Percentiles rank a stretch among this genome's conserved stretches.
These are phyloP conservation scores for Tringa solitaria DNA, from an alignment of 2,113 vertebrate species.

Conservation along the genomic window DNA sequence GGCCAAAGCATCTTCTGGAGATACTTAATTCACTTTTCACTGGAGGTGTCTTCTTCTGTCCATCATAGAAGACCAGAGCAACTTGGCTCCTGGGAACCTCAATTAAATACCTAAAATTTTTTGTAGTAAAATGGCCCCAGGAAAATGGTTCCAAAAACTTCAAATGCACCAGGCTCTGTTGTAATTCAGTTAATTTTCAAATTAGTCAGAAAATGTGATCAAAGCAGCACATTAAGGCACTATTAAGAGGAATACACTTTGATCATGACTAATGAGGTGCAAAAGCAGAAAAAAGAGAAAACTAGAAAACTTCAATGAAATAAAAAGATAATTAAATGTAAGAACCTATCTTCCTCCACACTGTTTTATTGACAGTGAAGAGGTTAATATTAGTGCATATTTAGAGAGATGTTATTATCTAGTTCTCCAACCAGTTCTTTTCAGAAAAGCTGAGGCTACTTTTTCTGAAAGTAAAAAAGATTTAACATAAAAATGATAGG, in stretches of 20 bases:
- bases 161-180: neutral
- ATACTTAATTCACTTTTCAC: neutral
- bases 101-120: neutral
- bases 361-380: neutral
- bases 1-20: neutral
- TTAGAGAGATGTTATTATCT: neutral
- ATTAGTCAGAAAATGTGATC: constrained; percentile 47
- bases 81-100: neutral
- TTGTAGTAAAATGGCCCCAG: neutral
- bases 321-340: constrained; percentile 15
- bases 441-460: neutral
- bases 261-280: constrained; percentile 57
- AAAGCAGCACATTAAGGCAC: constrained; percentile 45
- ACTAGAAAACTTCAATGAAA: neutral
- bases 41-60: neutral
- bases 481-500: neutral
- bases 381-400: constrained; percentile 11
- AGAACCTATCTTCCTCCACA: neutral
- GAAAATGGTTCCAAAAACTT: constrained; percentile 18
- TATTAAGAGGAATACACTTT: constrained; percentile 47
- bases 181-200: constrained; percentile 30
- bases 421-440: neutral
- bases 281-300: neutral
- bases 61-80: neutral
- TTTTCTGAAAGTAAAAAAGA: neutral